Evolutionary conservation across 2,888 invertebrate species (phyloP), one percentile per base, ranked within the genome.

Genomic region (Branchellion lobata): DNA sequence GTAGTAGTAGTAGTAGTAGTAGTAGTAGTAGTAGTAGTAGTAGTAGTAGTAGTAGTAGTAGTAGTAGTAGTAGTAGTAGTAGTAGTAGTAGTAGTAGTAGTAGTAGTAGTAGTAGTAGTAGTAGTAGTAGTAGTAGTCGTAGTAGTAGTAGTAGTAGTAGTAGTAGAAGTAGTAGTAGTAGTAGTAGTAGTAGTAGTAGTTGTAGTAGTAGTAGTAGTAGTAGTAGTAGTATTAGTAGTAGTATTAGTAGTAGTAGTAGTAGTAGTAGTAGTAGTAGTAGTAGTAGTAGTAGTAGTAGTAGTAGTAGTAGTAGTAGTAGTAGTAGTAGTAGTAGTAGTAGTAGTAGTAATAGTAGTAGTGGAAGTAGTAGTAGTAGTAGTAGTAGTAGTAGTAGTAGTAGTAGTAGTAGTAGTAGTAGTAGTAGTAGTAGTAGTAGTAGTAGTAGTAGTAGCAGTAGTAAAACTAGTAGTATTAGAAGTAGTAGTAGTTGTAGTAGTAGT

Each of bases 221-320:
- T 79, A 29, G 79, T 47, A 79, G 51, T 53, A 40, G 75, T 75
- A 75, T 47, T 75, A 31, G 53, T 51, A 40, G 75, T 40, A 24
- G 75, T 33, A 75, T 27, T 75, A 57, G 75, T 75, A 61, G 75
- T 31, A 53, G 51, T 53, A 72, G 36, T 72, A 74, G 47, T 74
- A 74, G 74, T 74, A 74, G 74, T 74, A 74, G 74, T 74, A 74
- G 74, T 74, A 77, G 78, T 65, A 78, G 78, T 65, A 78, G 78
- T 65, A 78, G 78, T 65, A 78, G 78, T 65, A 78, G 78, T 65
- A 78, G 78, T 29, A 78, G 78, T 65, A 78, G 78, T 65, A 78
- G 78, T 69, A 78, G 78, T 34, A 77, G 65, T 31, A 74, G 72
- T 53, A 53, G 51, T 74, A 74, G 73, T 53, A 72, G 47, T 24